Conservation (phyloP, 1,140 invertebrate species). For the Acromyrmex charruanus region DNA sequence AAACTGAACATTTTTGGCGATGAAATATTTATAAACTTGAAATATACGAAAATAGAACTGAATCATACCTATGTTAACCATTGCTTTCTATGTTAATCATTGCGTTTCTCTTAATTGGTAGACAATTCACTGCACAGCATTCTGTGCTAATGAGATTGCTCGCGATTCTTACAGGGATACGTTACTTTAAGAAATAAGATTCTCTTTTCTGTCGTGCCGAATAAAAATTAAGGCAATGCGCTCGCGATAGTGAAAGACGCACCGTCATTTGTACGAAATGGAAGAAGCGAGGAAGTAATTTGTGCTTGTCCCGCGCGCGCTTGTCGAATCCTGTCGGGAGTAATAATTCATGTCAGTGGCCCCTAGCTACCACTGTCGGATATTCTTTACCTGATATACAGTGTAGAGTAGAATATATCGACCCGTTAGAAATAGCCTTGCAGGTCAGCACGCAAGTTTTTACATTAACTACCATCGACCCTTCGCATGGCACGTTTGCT, state of each 20-base stretch:
- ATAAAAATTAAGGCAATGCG: constrained; percentile 56
- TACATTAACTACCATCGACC: constrained; percentile 71
- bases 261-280: constrained; percentile 53
- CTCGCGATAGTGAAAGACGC: constrained; percentile 52
- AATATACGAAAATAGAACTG: background rate
- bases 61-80: background rate
- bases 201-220: constrained; percentile 13
- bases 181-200: constrained; percentile 14
- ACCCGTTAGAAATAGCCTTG: constrained; percentile 76
- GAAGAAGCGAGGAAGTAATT: constrained; percentile 49
- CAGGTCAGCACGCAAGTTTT: constrained; percentile 77
- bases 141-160: background rate
- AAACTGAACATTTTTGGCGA: too few species aligned
- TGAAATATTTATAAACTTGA: background rate
- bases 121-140: background rate
- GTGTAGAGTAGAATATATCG: constrained; percentile 66
- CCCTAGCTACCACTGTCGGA: constrained; percentile 21
- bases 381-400: constrained; percentile 56
- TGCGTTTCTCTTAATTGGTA: background rate
- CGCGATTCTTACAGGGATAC: background rate
- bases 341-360: constrained; percentile 66
- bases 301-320: constrained; percentile 17
- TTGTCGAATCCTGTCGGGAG: constrained; percentile 57
- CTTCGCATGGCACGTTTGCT: constrained; percentile 26
- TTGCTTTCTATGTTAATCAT: background rate